phyloP scores from a whole-genome alignment of 2,797 vertebrate species.

The Rhabdomys pumilio region DNA sequence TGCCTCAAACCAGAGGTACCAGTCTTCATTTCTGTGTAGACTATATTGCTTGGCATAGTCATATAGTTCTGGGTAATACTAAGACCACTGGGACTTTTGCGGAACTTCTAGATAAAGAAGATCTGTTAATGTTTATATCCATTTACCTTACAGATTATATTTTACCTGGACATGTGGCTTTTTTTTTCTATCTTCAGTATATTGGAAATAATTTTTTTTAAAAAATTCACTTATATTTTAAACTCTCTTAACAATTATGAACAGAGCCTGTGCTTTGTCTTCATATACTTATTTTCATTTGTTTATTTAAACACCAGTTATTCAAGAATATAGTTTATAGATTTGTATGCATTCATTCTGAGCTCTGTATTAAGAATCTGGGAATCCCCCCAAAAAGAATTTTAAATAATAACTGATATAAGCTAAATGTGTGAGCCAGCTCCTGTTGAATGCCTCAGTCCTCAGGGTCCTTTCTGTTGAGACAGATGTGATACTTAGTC shows the following conservation, averaged over 20 bases:
- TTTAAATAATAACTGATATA: not conserved
- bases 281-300: not conserved
- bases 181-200: not conserved
- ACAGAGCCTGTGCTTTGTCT: not conserved
- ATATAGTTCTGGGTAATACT: not conserved
- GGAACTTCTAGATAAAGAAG: not conserved
- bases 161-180: not conserved
- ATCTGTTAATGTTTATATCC: not conserved
- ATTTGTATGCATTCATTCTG: slow-evolving; percentile 37
- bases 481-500: not conserved
- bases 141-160: too few relatives aligned
- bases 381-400: not conserved
- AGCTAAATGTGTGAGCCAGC: not conserved
- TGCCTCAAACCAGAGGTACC: not conserved
- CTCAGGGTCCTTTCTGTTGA: not conserved
- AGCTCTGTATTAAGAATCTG: not conserved
- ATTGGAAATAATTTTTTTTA: not conserved
- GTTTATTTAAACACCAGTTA: not conserved
- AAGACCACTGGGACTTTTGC: too few relatives aligned
- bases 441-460: not conserved
- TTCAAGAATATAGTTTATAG: not conserved
- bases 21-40: not conserved
- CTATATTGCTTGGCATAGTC: not conserved
- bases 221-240: not conserved
- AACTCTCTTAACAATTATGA: not conserved